These are phyloP conservation scores for Porites rus DNA, from an alignment of 92 coral and sea anemone genomes.

Conservation along the genomic window DNA sequence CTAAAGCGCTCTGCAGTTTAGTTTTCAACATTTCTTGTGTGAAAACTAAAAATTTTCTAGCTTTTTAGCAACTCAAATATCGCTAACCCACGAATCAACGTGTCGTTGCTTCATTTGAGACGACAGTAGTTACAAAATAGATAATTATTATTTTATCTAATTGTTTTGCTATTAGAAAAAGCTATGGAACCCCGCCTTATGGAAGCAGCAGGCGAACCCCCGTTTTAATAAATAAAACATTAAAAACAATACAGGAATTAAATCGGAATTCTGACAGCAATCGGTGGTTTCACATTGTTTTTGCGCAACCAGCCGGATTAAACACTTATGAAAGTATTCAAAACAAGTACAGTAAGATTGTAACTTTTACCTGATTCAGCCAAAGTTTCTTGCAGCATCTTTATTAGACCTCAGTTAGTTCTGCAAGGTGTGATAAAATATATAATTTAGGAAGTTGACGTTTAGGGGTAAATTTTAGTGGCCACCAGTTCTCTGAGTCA, in stretches of 20 bases:
- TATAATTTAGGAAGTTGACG: not conserved
- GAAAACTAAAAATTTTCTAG: too few species aligned
- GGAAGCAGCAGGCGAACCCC: not conserved
- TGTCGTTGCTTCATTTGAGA: not conserved
- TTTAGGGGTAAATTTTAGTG: not conserved
- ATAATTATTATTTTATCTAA: not conserved
- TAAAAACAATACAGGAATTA: not conserved
- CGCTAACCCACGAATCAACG: too few species aligned
- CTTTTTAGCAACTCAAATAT: too few species aligned
- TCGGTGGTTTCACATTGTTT: not conserved
- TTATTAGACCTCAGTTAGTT: too few species aligned
- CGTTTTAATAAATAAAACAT: not conserved
- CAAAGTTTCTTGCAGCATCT: not conserved
- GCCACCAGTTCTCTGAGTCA: slow-evolving; percentile 14
- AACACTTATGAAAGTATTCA: not conserved
- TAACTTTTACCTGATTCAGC: not conserved
- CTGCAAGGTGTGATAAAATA: not conserved
- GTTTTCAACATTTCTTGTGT: too few species aligned
- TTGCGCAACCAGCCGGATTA: not conserved
- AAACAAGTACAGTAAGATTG: not conserved
- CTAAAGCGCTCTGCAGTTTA: not conserved
- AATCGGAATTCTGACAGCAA: not conserved
- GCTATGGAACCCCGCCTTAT: slow-evolving; percentile 7
- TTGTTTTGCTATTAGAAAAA: slow-evolving; percentile 8
- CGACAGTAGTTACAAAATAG: not conserved